Percentiles rank a stretch among this genome's conserved stretches.
Evolutionary conservation across 1,140 invertebrate genomes (phyloP).

Genomic region (Pollicipes pollicipes): DNA sequence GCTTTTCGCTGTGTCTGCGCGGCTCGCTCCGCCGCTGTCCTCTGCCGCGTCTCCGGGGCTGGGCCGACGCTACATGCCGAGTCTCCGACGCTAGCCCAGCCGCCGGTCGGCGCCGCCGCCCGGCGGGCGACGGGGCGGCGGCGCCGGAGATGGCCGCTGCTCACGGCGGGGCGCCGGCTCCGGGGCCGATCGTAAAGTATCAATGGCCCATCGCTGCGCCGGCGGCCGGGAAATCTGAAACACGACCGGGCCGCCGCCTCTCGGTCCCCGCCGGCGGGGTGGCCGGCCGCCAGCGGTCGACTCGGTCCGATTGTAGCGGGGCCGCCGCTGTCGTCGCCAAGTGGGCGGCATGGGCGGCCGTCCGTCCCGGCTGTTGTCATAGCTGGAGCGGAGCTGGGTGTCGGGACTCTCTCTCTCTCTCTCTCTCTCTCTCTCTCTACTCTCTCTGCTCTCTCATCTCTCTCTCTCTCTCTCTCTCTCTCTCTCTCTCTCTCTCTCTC

Average conservation of each 20-base stretch:
- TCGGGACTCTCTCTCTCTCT: background rate
- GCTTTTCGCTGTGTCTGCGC: too few species aligned
- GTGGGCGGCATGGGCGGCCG: background rate
- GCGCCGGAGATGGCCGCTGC: too few species aligned
- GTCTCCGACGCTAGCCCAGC: too few species aligned
- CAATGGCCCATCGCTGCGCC: background rate
- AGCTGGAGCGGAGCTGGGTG: too few species aligned
- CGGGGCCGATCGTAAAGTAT: constrained; percentile 1
- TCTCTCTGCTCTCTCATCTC: background rate
- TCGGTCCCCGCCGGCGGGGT: background rate
- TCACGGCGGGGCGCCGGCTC: constrained; percentile 1
- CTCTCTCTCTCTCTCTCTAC: constrained; percentile 1
- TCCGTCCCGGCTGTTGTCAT: too few species aligned
- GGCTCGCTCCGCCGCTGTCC: too few species aligned
- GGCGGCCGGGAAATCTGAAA: background rate
- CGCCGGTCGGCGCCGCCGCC: too few species aligned
- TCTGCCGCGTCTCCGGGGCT: too few species aligned
- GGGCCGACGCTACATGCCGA: too few species aligned
- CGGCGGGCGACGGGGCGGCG: too few species aligned
- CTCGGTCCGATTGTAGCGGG: background rate
- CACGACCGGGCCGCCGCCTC: too few species aligned
- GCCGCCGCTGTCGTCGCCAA: constrained; percentile 6
- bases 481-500: too few species aligned
- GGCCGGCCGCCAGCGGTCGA: background rate
- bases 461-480: background rate